These are phyloP conservation scores for Takifugu ocellatus DNA, from an alignment of 2,797 vertebrate species.

Conservation along the genomic window DNA sequence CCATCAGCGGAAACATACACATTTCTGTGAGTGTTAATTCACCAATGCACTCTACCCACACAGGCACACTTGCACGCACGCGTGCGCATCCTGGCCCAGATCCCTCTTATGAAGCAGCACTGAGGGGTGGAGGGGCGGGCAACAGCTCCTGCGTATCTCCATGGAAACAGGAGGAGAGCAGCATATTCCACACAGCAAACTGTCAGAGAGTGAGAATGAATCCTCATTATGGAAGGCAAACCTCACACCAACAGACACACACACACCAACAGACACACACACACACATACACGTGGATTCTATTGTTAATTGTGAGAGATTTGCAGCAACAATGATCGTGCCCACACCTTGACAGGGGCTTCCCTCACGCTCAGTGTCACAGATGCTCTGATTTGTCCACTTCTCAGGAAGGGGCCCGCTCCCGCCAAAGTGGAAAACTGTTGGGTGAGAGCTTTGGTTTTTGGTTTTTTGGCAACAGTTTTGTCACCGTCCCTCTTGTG, in stretches of 20 bases:
- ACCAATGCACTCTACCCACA: conserved; percentile 25
- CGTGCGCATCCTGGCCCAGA: conserved; percentile 58
- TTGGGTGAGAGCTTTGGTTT: no score
- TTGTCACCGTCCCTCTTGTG: background rate
- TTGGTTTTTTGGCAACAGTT: background rate
- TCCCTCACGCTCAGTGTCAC: conserved; percentile 39
- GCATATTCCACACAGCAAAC: conserved; percentile 70
- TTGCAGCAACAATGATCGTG: conserved; percentile 21
- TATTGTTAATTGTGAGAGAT: conserved; percentile 60
- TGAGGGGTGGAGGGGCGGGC: conserved; percentile 15
- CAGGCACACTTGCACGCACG: conserved; percentile 30
- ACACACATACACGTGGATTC: conserved; percentile 35
- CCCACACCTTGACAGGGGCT: conserved; percentile 48
- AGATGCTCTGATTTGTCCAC: conserved; percentile 8
- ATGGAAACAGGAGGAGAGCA: conserved; percentile 82
- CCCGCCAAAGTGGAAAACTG: no score
- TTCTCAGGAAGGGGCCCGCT: conserved; percentile 1
- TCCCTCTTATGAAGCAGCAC: conserved; percentile 59
- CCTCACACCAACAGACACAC: conserved; percentile 16
- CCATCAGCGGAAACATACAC: conserved; percentile 35
- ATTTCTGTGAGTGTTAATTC: conserved; percentile 38
- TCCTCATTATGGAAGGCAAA: conserved; percentile 68
- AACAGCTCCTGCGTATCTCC: conserved; percentile 77
- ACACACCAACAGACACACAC: background rate
- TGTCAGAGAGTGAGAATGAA: conserved; percentile 71